Evolutionary conservation across 2,888 invertebrate genomes (phyloP).

Genomic region (Sarcophaga carnaria): DNA sequence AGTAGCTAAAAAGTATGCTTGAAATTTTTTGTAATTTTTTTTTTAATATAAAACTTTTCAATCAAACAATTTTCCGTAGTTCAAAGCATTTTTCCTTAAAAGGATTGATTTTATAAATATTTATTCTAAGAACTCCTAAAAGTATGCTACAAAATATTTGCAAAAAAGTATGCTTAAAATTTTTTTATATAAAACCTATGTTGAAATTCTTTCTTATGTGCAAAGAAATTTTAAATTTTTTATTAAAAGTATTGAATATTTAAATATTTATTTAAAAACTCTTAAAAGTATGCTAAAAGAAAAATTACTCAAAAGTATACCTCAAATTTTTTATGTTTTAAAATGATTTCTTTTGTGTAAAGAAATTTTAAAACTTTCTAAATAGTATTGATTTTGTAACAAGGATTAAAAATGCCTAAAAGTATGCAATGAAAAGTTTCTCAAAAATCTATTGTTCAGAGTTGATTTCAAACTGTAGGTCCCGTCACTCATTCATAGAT

Average conservation of each 20-base stretch:
- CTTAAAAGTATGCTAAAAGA: background rate
- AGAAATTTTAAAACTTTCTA: too few relatives aligned
- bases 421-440: too few relatives aligned
- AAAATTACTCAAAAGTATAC: background rate
- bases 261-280: background rate
- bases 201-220: background rate
- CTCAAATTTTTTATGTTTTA: too few relatives aligned
- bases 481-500: too few relatives aligned
- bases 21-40: background rate
- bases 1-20: conserved; percentile 27
- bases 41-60: background rate
- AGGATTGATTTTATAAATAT: background rate
- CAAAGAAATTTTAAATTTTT: too few relatives aligned
- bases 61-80: background rate
- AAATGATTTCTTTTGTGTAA: too few relatives aligned
- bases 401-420: too few relatives aligned
- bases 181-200: background rate
- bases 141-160: background rate
- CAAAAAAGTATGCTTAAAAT: too few relatives aligned
- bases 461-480: too few relatives aligned
- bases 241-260: too few relatives aligned
- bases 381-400: background rate
- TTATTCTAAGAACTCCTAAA: background rate
- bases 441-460: too few relatives aligned
- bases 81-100: too few relatives aligned